Base-by-base conservation (phyloP, 53 echinoderm and acorn worm species). In the Mesocentrotus franciscanus region DNA sequence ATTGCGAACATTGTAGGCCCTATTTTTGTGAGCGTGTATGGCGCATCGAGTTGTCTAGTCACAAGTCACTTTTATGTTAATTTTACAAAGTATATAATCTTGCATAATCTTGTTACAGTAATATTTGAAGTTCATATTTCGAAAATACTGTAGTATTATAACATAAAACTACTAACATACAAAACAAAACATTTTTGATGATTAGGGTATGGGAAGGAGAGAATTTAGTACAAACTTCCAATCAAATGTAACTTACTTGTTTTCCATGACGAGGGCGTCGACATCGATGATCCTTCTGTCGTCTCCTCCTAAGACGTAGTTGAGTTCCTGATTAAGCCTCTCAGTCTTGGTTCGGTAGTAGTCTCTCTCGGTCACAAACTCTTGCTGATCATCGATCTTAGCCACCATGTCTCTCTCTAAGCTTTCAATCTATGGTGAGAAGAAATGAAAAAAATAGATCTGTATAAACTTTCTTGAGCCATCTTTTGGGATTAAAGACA, bases 201-300 rank as follows among this genome's bases (percentile, higher is more conserved):
- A 49, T 49, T 49, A 49, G 49, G 49, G 49, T 49, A 4, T 49
- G 2, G 49, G 49, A 49, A 49, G 49, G 49, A 49, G 49, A 49
- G 6, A 49, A 49, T 26, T 26, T 26, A 68, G 24, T 68, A 26
- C 8, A 8, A 68, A 22, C 5, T 24, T 68, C 68, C 68, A 68
- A 68, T 24, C 24, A 4, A 68, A 68, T 8, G 8, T 68, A 68
- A 81, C 81, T 90, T 32, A 99, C 99, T 96, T 97, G 94, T 97
- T 99, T 90, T 99, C 99, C 98, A 98, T 99, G 60, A 94, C 93
- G 4, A 99, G 95, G 35, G 99, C 99, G 93, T 99, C 99, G 34
- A 99, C 95, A 61, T 99, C 99, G 4, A 99, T 96, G 9, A 98
- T 97, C 85, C 99, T 97, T 96, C 96, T 97, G 90, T 99, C 99